phyloP scores from a whole-genome alignment of 2,113 vertebrate genomes.

The Hippocampus zosterae region DNA sequence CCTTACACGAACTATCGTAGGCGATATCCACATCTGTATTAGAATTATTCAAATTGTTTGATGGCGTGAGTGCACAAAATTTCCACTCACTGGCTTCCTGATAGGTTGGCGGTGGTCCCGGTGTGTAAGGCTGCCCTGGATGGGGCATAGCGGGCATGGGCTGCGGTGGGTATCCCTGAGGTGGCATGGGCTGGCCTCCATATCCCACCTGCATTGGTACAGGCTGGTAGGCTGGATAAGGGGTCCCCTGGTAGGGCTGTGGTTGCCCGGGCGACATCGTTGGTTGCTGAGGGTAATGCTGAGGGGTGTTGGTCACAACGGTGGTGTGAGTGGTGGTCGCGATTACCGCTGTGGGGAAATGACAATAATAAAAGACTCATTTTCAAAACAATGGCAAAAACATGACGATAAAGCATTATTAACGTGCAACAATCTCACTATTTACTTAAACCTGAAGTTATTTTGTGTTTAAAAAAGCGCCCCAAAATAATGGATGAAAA shows the following conservation, averaged over 20 bases:
- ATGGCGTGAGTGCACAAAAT: not conserved
- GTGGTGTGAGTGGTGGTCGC: slow-evolving; percentile 76
- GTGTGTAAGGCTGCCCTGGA: slow-evolving; percentile 65
- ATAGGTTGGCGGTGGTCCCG: slow-evolving; percentile 83
- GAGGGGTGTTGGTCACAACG: slow-evolving; percentile 69
- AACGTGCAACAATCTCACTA: not conserved
- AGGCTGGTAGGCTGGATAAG: slow-evolving; percentile 79
- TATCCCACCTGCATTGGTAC: slow-evolving; percentile 75
- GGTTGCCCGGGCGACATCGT: slow-evolving; percentile 26
- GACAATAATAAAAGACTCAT: slow-evolving; percentile 9
- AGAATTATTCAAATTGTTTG: too few species aligned
- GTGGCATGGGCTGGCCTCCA: slow-evolving; percentile 47
- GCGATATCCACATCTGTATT: too few species aligned
- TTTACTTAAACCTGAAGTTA: not conserved
- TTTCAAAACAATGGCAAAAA: not conserved
- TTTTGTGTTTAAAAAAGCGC: too few species aligned
- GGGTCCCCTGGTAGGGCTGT: slow-evolving; percentile 67
- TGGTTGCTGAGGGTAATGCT: slow-evolving; percentile 74
- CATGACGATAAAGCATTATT: not conserved
- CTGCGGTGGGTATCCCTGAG: slow-evolving; percentile 61
- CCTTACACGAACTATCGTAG: too few species aligned
- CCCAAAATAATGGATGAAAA: not conserved
- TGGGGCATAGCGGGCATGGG: slow-evolving; percentile 58
- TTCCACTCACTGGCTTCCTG: slow-evolving; percentile 76
- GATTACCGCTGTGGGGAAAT: slow-evolving; percentile 73